These are phyloP conservation scores for Drosophila baimaii DNA, from an alignment of 1,140 invertebrate species.

Conservation along the genomic window DNA sequence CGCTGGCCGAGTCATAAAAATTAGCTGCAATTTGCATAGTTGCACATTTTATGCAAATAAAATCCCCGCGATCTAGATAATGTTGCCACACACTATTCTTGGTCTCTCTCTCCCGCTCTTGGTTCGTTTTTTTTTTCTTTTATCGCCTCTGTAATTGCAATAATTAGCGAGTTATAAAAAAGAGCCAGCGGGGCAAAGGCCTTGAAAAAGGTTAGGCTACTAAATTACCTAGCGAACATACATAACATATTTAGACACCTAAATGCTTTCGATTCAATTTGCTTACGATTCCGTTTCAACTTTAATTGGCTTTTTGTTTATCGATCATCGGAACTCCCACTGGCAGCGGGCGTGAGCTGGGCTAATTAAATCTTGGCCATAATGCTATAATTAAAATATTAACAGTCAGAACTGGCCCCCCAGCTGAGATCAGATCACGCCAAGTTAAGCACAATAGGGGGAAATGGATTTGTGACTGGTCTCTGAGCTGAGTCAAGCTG, in stretches of 20 bases:
- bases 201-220: conserved; percentile 67
- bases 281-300: conserved; percentile 21
- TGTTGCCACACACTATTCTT: conserved; percentile 46
- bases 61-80: conserved; percentile 66
- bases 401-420: conserved; percentile 55
- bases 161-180: conserved; percentile 56
- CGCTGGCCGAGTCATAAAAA: conserved; percentile 72
- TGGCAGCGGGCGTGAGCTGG: conserved; percentile 41
- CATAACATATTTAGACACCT: conserved; percentile 27
- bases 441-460: conserved; percentile 35
- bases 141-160: conserved; percentile 78
- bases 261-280: conserved; percentile 48
- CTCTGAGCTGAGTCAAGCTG: conserved; percentile 13
- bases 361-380: conserved; percentile 55
- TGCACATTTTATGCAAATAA: conserved; percentile 78
- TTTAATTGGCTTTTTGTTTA: conserved; percentile 52
- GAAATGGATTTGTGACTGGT: too few relatives aligned
- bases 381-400: conserved; percentile 77
- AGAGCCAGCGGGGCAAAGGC: conserved; percentile 16
- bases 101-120: conserved; percentile 7
- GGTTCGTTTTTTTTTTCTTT: conserved; percentile 38
- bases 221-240: conserved; percentile 18
- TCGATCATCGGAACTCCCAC: conserved; percentile 55
- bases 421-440: conserved; percentile 45
- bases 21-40: conserved; percentile 77